Evolutionary conservation across 2,113 vertebrate species (phyloP).

Genomic region (Oryzias celebensis): DNA sequence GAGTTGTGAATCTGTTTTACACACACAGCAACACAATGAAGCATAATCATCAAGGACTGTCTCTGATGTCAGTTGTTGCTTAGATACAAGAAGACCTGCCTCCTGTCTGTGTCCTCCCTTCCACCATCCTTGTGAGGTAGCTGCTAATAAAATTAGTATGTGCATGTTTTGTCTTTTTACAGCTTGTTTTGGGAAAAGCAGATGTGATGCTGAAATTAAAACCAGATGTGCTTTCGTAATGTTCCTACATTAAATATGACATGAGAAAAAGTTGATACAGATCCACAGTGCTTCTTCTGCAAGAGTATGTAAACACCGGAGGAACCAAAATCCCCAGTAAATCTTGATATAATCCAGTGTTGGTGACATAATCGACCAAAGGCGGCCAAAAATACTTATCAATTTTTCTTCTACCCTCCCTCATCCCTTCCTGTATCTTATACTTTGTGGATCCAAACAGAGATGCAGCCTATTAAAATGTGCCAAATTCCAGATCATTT

Average conservation of each 20-base stretch:
- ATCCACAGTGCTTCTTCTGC: no score
- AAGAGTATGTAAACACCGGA: no score
- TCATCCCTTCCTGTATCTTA: neutral
- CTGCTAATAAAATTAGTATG: constrained; percentile 38
- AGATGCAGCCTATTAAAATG: constrained; percentile 12
- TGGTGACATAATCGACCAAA: no score
- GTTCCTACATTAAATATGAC: no score
- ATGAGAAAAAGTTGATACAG: no score
- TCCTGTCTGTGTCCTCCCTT: constrained; percentile 43
- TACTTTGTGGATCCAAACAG: constrained; percentile 1
- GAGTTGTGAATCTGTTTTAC: neutral
- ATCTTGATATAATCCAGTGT: no score
- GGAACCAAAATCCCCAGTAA: no score
- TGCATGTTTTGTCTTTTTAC: constrained; percentile 13
- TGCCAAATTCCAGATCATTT: constrained; percentile 27
- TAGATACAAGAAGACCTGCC: constrained; percentile 72
- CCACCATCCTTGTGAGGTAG: constrained; percentile 34
- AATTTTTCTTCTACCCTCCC: neutral
- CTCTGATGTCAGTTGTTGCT: constrained; percentile 73
- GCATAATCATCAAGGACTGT: constrained; percentile 61
- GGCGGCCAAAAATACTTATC: no score
- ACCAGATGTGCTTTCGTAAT: no score
- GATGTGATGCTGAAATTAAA: neutral
- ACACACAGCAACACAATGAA: constrained; percentile 42
- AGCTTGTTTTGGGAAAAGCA: constrained; percentile 15